Base-by-base conservation (phyloP, 2,888 invertebrate genomes). In the Lasioglossum marginatum region DNA sequence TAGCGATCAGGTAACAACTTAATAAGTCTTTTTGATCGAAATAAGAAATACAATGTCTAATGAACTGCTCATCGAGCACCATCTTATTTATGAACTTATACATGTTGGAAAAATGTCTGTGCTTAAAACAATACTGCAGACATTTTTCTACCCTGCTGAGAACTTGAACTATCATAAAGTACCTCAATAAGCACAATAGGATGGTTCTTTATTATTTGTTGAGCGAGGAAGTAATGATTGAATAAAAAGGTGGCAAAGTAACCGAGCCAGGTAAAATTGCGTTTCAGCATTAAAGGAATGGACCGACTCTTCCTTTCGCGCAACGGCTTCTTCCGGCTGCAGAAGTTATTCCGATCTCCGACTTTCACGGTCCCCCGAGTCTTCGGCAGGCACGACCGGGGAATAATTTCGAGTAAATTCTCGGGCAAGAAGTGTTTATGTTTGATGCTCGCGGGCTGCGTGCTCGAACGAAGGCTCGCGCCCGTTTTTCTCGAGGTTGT, bases 321-420 rank as follows among this genome's bases (percentile, higher is more conserved):
- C 10, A 68, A 34, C 37, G 68, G 4, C 37, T 37, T 43, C 60
- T 40, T 43, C 27, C 60, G 31, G 31, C 1, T 43, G 14, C 52
- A 19, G 23, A 40, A 27, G n/a, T 40, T 40, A 70, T 70, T 70
- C 70, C 16, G 76, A n/a, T 43, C 66, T 43, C 14, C 27, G n/a
- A n/a, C n/a, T 40, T 37, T 31, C 78, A 40, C 66, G 40, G 48
- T 31, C 34, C 68, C 19, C 23, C 34, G 80, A 37, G 40, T 57
- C 40, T 52, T 31, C 71, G 12, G 5, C 12, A n/a, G 45, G 45
- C 45, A 4, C 48, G 66, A 4, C 10, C 57, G n/a, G 45, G 48
- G 48, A 43, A 31, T 45, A 77, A 77, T 83, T 68, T 27, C 76
- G 12, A 45, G 48, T 45, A 37, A 73, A 57, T 72, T n/a, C 1